Evolutionary conservation across 53 echinoderm and acorn worm genomes (phyloP).

Genomic region (Crossaster papposus): DNA sequence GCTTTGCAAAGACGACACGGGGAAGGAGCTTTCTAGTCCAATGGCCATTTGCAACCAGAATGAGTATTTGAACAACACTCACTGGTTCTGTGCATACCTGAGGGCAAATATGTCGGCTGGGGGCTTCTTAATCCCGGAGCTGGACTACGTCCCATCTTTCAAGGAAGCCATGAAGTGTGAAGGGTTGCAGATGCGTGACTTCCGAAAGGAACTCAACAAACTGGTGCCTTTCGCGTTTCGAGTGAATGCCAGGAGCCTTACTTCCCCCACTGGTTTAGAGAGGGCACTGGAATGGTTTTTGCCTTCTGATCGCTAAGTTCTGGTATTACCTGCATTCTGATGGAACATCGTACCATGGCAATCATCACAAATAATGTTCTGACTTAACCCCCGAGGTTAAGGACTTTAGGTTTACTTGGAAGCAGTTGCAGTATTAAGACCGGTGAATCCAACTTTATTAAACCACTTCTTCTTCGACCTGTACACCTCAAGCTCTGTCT

Average conservation of each 20-base stretch:
- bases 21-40: background rate
- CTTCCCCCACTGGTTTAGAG: background rate
- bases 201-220: conserved; percentile 43
- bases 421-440: too few species aligned
- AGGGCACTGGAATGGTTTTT: conserved; percentile 31
- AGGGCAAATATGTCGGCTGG: conserved; percentile 32
- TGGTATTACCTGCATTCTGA: too few species aligned
- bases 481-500: too few species aligned
- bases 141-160: conserved; percentile 31
- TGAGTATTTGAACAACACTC: conserved; percentile 42
- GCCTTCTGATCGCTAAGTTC: background rate
- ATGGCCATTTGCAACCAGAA: background rate
- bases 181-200: conserved; percentile 32
- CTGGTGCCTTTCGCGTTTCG: conserved; percentile 47
- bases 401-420: too few species aligned
- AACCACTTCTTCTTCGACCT: too few species aligned
- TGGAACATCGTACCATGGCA: too few species aligned
- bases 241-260: conserved; percentile 27
- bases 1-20: conserved; percentile 12
- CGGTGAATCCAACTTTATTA: too few species aligned
- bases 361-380: too few species aligned
- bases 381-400: too few species aligned
- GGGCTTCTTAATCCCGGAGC: background rate
- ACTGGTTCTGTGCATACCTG: conserved; percentile 41
- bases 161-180: conserved; percentile 41